These are phyloP conservation scores for Ictalurus furcatus DNA, from an alignment of 2,113 vertebrate genomes.

Conservation along the genomic window DNA sequence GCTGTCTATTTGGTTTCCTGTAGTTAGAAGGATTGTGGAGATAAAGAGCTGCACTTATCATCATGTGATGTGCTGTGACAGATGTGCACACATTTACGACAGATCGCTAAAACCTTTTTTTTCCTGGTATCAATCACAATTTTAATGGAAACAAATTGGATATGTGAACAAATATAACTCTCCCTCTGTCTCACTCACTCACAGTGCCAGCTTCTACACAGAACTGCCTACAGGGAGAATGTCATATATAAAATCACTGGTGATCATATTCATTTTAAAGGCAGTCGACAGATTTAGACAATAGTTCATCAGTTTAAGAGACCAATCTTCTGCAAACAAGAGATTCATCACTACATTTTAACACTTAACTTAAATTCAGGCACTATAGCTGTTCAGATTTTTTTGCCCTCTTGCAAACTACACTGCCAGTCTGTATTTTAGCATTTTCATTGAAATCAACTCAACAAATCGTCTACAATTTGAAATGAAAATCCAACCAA, in stretches of 20 bases:
- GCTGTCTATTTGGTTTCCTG: not conserved
- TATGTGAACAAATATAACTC: conserved; percentile 39
- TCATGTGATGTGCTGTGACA: conserved; percentile 1
- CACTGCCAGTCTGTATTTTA: not conserved
- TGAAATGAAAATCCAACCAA: not conserved
- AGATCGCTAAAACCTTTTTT: conserved; percentile 36
- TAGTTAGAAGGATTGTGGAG: not conserved
- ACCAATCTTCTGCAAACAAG: not conserved
- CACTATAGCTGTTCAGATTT: not conserved
- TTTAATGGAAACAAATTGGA: not conserved
- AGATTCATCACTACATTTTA: not conserved
- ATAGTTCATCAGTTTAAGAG: not conserved
- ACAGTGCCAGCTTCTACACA: not conserved
- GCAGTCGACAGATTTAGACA: not conserved
- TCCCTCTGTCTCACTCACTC: not conserved
- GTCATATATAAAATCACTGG: not conserved
- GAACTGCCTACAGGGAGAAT: not conserved
- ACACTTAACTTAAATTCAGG: not conserved
- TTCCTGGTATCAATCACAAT: not conserved
- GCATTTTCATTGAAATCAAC: not conserved
- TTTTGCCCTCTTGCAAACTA: not conserved
- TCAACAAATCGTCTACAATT: not conserved
- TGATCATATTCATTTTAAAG: not conserved
- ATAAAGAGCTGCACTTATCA: not conserved
- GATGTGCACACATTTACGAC: conserved; percentile 30